Conservation (phyloP, 2,888 invertebrate species). For the Tubiluchus corallicola region DNA sequence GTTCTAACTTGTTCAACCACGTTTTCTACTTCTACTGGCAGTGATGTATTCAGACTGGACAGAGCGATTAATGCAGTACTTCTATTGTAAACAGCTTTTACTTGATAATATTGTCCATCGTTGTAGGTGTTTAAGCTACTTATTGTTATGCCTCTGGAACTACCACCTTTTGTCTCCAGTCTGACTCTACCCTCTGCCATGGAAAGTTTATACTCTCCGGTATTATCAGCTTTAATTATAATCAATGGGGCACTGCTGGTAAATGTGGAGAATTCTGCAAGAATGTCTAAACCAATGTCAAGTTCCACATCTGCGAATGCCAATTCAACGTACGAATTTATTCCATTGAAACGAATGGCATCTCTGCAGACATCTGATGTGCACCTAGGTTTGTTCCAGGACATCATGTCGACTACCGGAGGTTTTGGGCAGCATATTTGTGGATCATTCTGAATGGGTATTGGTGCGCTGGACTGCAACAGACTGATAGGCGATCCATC, state of each 20-base stretch:
- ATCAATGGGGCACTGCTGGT: neutral
- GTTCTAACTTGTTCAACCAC: neutral
- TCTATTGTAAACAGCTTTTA: neutral
- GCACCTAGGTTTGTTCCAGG: neutral
- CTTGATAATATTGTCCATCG: neutral
- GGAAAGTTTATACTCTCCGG: neutral
- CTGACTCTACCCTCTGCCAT: neutral
- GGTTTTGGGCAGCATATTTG: neutral
- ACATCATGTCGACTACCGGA: too few relatives aligned
- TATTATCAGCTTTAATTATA: neutral
- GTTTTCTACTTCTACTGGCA: neutral
- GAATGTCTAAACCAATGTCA: neutral
- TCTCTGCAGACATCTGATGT: neutral
- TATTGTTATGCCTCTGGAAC: too few relatives aligned
- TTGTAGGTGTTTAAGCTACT: too few relatives aligned
- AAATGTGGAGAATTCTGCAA: neutral
- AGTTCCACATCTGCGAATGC: neutral
- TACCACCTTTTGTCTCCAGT: neutral
- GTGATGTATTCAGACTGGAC: neutral
- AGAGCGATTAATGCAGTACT: neutral
- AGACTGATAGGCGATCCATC: neutral
- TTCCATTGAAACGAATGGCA: neutral
- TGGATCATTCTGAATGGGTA: too few relatives aligned
- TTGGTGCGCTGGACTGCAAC: neutral
- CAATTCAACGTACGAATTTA: neutral